Evolutionary conservation across 2,797 vertebrate genomes (phyloP).

Genomic region (Trematomus bernacchii): DNA sequence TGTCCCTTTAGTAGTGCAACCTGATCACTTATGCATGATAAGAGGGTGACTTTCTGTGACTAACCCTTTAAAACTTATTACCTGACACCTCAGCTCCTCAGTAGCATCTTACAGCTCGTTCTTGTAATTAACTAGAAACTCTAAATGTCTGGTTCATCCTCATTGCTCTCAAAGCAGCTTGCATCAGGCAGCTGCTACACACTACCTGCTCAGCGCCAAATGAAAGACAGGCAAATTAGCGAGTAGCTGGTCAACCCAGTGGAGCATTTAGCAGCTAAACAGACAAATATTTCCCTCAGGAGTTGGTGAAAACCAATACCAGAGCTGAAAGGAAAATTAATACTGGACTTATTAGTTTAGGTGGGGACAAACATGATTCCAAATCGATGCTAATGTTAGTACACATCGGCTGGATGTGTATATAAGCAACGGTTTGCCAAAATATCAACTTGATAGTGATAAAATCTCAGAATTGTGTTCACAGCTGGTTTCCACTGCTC

Average conservation of each 20-base stretch:
- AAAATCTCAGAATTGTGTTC: neutral
- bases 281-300: neutral
- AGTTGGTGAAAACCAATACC: neutral
- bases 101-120: neutral
- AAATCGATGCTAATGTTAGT: neutral
- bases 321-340: neutral
- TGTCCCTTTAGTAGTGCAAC: neutral
- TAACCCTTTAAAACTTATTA: neutral
- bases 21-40: neutral
- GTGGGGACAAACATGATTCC: neutral
- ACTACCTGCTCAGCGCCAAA: neutral
- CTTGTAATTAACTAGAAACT: neutral
- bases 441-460: neutral
- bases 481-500: conserved; percentile 8
- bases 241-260: neutral
- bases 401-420: neutral
- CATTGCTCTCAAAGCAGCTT: neutral
- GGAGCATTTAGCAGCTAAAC: conserved; percentile 4
- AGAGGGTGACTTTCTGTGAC: neutral
- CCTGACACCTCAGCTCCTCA: neutral
- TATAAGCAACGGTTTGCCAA: conserved; percentile 1
- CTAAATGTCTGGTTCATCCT: neutral
- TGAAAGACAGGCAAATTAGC: neutral
- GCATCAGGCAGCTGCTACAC: neutral
- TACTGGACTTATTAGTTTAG: neutral